Base-by-base conservation (phyloP, 2,113 vertebrate species). In the Ranitomeya imitator region DNA sequence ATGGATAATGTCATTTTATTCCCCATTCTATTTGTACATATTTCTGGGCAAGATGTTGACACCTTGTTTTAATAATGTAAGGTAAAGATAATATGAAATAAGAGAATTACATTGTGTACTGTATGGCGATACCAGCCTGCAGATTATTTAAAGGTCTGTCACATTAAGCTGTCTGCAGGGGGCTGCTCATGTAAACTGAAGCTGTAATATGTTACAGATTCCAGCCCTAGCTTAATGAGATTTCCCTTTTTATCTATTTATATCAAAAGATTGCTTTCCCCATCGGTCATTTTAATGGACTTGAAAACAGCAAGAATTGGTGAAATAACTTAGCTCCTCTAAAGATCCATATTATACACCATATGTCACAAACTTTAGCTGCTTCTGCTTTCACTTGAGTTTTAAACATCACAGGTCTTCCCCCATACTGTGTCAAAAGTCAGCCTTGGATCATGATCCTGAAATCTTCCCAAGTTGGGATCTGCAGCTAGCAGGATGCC, bases 361-460 rank as follows among this genome's bases (percentile, higher is more conserved):
- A 89, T 89, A 89, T 89, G 87, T 65, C 87, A 85, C 82, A 65
- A 85, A 89, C 87, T 79, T 89, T 78, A 78, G 60, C 55, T 84
- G 81, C 71, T 63, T 89, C 83, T 85, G 45, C 87, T 84, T 84
- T 77, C 82, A 61, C 79, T 60, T 69, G 69, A 57, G 86, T 82
- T 83, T 83, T 85, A 79, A 8, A 55, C 55, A 83, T 85, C 71
- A 67, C 51, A 89, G 51, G 57, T 85, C 73, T 60, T 78, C 73
- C 71, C 82, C 23, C 82, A 89, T 79, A 79, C 87, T 89, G 82
- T 89, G 82, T 85, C 73, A 89, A 83, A 85, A 78, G 86, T 80
- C 61, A 87, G 87, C 84, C 87, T 69, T 67, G 82, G 81, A 89
- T 89, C 73, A 79, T 84, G 73, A 79, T 51, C 57, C 71, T 84